Conservation (phyloP, 2,888 invertebrate genomes). For the Zaprionus obscuricornis region DNA sequence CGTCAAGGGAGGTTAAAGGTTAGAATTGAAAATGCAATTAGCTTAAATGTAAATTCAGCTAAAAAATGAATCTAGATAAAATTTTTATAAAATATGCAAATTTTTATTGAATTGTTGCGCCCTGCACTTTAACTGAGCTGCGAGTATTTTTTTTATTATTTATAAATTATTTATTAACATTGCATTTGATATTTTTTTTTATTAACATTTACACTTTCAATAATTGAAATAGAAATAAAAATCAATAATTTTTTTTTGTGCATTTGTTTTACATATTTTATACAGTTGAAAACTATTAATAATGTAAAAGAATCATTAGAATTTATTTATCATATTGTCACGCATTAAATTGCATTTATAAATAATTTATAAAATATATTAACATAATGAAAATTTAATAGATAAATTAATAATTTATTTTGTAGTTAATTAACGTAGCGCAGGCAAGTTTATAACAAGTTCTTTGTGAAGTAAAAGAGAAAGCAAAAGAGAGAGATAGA, state of each 20-base stretch:
- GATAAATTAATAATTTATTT: conserved; percentile 7
- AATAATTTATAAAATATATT: conserved; percentile 12
- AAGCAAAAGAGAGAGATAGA: not conserved
- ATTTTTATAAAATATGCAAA: conserved; percentile 10
- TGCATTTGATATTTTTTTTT: no score
- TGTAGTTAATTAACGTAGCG: not conserved
- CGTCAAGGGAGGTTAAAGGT: conserved; percentile 33
- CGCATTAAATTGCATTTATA: conserved; percentile 10
- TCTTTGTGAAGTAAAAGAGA: not conserved
- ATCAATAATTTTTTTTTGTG: no score
- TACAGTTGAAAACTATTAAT: no score
- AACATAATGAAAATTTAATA: not conserved
- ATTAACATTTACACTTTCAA: no score
- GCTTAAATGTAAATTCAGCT: conserved; percentile 49
- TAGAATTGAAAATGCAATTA: conserved; percentile 38
- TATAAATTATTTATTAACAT: no score
- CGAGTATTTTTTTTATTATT: not conserved
- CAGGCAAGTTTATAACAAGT: not conserved
- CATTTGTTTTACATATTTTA: no score
- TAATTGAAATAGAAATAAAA: no score
- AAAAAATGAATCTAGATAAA: conserved; percentile 17
- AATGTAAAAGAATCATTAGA: no score
- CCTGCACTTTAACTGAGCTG: not conserved
- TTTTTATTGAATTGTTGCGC: not conserved
- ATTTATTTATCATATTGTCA: no score